These are phyloP conservation scores for Darevskia mixta DNA, from an alignment of 2,797 vertebrate species.

Conservation along the genomic window DNA sequence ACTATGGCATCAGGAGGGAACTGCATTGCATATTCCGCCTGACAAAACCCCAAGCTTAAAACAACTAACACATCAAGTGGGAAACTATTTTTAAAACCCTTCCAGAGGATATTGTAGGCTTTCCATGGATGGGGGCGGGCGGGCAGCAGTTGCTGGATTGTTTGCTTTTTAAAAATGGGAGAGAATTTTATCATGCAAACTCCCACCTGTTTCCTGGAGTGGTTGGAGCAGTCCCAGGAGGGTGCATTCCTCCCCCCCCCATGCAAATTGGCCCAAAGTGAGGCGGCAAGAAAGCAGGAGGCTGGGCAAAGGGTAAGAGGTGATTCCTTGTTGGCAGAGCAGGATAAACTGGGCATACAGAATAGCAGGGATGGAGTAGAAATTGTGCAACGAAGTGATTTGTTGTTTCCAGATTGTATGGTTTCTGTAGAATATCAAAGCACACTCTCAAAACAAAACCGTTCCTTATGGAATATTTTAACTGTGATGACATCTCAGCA, in stretches of 20 bases:
- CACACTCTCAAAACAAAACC: not conserved
- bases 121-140: not conserved
- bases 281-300: not conserved
- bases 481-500: conserved; percentile 6
- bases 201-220: not conserved
- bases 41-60: not conserved
- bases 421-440: not conserved
- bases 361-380: not conserved
- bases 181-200: not conserved
- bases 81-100: not conserved
- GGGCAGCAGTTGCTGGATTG: not conserved
- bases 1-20: too few species aligned
- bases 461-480: conserved; percentile 9
- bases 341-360: not conserved
- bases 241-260: not conserved
- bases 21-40: too few species aligned
- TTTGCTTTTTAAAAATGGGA: not conserved
- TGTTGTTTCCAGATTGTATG: not conserved
- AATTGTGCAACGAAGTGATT: not conserved
- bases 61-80: not conserved
- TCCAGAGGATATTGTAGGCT: not conserved
- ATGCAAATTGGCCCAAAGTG: not conserved
- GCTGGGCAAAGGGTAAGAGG: too few species aligned
- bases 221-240: not conserved
- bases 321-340: not conserved